These are phyloP conservation scores for Paraescarpia echinospica DNA, from an alignment of 1,140 invertebrate species.

Conservation along the genomic window DNA sequence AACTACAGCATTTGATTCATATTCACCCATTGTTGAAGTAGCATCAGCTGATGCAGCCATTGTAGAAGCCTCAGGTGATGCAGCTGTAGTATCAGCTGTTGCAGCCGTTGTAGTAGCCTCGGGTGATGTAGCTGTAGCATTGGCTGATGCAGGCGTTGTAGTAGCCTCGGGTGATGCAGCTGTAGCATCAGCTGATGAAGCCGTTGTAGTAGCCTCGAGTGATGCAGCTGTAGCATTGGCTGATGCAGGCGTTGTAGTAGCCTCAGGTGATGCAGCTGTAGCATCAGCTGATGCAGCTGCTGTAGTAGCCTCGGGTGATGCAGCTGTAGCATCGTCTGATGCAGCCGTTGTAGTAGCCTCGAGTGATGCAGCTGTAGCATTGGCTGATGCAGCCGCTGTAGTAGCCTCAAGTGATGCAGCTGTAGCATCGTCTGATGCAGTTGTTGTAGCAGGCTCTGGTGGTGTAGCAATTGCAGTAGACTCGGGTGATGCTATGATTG, in stretches of 20 bases:
- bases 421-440: not conserved
- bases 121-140: not conserved
- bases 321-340: not conserved
- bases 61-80: no score
- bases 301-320: not conserved
- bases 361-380: no score
- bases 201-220: not conserved
- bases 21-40: no score
- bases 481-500: not conserved
- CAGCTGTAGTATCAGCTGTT: no score
- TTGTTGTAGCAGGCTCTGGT: not conserved
- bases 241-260: not conserved
- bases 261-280: not conserved
- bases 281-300: not conserved
- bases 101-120: not conserved
- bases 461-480: not conserved
- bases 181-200: no score
- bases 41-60: no score
- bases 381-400: not conserved
- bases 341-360: no score
- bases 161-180: not conserved
- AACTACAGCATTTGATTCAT: no score
- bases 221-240: not conserved
- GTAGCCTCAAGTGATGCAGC: not conserved
- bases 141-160: not conserved